Base-by-base conservation (phyloP, 2,888 invertebrate species). In the Teleogryllus oceanicus region DNA sequence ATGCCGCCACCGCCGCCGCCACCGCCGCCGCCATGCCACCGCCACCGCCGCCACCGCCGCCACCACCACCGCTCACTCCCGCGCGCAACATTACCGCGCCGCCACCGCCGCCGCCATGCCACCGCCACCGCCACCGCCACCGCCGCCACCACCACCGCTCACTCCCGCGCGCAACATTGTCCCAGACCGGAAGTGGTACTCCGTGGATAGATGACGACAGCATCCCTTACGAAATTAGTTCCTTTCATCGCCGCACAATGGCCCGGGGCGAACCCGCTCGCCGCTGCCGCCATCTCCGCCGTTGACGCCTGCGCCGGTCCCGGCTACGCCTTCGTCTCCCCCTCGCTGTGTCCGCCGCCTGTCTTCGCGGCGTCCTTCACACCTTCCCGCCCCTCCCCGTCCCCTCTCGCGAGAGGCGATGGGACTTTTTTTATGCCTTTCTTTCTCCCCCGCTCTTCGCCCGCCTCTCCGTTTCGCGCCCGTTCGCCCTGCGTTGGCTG, bases 161-260 rank as follows among this genome's bases (percentile, higher is more conserved):
- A 62, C 62, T 18, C 62, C 62, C 62, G 62, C n/a, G 4, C 62
- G 62, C n/a, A 18, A 62, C 62, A 62, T 62, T 62, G 62, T 62
- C 62, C 62, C 13, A 5, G 16, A 62, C 62, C 62, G 62, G 62
- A 62, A 62, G 62, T 62, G 62, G 62, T 62, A n/a, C 16, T 62
- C 16, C n/a, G 62, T 62, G 62, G n/a, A 62, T 62, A 62, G 62
- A 62, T 62, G 62, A 62, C 62, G 62, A 62, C 62, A 62, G 62
- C 62, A 62, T 62, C 62, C 62, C 62, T 62, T 62, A 62, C 62
- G 62, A 62, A 62, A 62, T 62, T 62, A 62, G 62, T 62, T 62
- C 62, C 62, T 62, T 62, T 62, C 62, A 62, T 62, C 16, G n/a
- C 16, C 62, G 62, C 62, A 62, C 62, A 62, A 62, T 62, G 62